Evolutionary conservation across 37 sponge, comb jelly and placozoan genomes (phyloP), one percentile per base, ranked within the genome.

Genomic region (Mnemiopsis leidyi): DNA sequence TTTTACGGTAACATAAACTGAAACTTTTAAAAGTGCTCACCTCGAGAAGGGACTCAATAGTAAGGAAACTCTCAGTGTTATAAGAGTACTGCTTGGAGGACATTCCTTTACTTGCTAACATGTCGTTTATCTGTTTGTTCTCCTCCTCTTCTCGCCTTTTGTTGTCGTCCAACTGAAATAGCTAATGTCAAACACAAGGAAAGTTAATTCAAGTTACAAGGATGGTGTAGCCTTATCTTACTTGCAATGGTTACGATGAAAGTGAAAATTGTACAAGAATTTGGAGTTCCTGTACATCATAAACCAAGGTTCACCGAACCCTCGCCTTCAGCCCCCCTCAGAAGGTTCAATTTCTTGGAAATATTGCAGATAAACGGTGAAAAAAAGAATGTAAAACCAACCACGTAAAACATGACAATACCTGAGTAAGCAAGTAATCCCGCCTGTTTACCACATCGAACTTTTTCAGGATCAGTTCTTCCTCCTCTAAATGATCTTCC

Each of bases 371-470:
- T n/a, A n/a, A n/a, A n/a, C n/a, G n/a, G n/a, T n/a, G n/a, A n/a
- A n/a, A n/a, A n/a, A n/a, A n/a, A n/a, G n/a, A n/a, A n/a, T n/a
- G n/a, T n/a, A n/a, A n/a, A n/a, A n/a, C n/a, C n/a, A n/a, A n/a
- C n/a, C n/a, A n/a, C n/a, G n/a, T n/a, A n/a, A n/a, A n/a, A n/a
- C n/a, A n/a, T n/a, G n/a, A n/a, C n/a, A 18, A 48, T 13, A 85
- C n/a, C 90, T 85, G 90, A 40, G 90, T 85, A 21, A 85, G 90
- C 23, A 85, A 61, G 61, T 85, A 85, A 85, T 85, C 90, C 61
- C 90, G n/a, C 1, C 48, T 28, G 23, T 85, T 85, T 1, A 85
- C 90, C 38, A 85, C 90, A 85, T 85, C 90, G 48, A 85, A 28
- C 35, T 85, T 85, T 29, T 26, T 85, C 48, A 85, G 23, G 39